These are phyloP conservation scores for Streptopelia turtur DNA, from an alignment of 2,797 vertebrate genomes.

Conservation along the genomic window DNA sequence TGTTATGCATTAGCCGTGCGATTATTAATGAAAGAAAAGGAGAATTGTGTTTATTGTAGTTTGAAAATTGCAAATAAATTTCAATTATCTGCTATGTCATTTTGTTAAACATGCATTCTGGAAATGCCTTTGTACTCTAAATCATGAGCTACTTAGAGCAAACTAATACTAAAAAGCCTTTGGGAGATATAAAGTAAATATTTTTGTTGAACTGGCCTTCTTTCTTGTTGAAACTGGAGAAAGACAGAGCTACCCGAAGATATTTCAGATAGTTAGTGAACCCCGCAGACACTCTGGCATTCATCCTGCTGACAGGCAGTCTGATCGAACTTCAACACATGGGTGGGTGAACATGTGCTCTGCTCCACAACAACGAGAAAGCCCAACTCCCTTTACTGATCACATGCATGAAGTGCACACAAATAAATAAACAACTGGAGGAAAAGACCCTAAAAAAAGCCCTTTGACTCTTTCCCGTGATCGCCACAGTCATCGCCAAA, in stretches of 20 bases:
- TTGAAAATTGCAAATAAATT: constrained; percentile 95
- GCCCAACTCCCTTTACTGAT: not conserved
- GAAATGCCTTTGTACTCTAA: constrained; percentile 82
- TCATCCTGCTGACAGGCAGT: not conserved
- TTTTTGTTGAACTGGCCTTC: constrained; percentile 67
- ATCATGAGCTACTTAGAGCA: constrained; percentile 83
- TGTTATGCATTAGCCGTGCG: constrained; percentile 86
- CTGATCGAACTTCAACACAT: not conserved
- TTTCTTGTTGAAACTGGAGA: constrained; percentile 57
- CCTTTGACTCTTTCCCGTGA: not conserved
- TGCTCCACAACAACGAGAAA: not conserved
- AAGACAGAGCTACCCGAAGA: constrained; percentile 47
- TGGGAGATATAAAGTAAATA: constrained; percentile 76
- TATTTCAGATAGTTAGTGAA: constrained; percentile 16
- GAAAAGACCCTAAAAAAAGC: not conserved
- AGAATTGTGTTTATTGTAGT: constrained; percentile 93
- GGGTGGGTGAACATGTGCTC: not conserved
- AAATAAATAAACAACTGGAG: not conserved
- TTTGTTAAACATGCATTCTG: constrained; percentile 86
- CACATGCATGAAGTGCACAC: not conserved
- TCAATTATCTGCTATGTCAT: constrained; percentile 94
- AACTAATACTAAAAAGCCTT: constrained; percentile 79
- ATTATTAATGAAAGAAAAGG: constrained; percentile 91
- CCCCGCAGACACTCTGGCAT: not conserved
- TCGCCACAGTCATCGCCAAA: not conserved